Percentiles rank a stretch among this genome's conserved stretches.
Conservation (phyloP, 2,797 vertebrate species). For the Spea hammondii region DNA sequence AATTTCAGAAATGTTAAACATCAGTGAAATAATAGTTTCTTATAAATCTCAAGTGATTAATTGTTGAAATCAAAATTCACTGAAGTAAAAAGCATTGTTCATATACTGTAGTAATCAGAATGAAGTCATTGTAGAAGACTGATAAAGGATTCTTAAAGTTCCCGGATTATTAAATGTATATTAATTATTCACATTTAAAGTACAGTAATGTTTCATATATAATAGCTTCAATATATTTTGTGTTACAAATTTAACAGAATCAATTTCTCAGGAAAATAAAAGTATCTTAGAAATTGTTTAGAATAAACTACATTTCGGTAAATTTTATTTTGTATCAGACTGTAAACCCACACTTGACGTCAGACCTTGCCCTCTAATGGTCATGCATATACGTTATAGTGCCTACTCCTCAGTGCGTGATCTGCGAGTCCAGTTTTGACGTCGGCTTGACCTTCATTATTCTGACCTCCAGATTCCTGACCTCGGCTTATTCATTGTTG, state of each 20-base stretch:
- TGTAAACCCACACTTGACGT: too few species aligned
- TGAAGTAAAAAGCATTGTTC: slow-evolving; percentile 53
- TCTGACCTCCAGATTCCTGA: too few species aligned
- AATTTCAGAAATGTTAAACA: not conserved
- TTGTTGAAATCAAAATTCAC: slow-evolving; percentile 52
- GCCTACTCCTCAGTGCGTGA: too few species aligned
- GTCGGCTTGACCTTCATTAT: too few species aligned
- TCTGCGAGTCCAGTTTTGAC: too few species aligned
- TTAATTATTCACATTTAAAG: slow-evolving; percentile 40
- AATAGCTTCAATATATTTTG: slow-evolving; percentile 12
- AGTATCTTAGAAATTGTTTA: too few species aligned
- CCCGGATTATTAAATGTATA: slow-evolving; percentile 42
- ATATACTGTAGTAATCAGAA: slow-evolving; percentile 50
- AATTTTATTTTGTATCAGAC: too few species aligned
- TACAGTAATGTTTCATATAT: slow-evolving; percentile 8
- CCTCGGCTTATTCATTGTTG: too few species aligned
- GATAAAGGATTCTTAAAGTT: slow-evolving; percentile 53
- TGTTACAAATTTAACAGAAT: slow-evolving; percentile 6
- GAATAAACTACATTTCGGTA: too few species aligned
- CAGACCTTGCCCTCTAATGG: too few species aligned
- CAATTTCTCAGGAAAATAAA: not conserved
- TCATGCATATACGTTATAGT: too few species aligned
- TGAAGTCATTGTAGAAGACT: slow-evolving; percentile 48
- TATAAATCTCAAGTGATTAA: slow-evolving; percentile 45
- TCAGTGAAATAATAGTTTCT: slow-evolving; percentile 15